These are phyloP conservation scores for Caracal caracal DNA, from an alignment of 2,113 vertebrate genomes.

Conservation along the genomic window DNA sequence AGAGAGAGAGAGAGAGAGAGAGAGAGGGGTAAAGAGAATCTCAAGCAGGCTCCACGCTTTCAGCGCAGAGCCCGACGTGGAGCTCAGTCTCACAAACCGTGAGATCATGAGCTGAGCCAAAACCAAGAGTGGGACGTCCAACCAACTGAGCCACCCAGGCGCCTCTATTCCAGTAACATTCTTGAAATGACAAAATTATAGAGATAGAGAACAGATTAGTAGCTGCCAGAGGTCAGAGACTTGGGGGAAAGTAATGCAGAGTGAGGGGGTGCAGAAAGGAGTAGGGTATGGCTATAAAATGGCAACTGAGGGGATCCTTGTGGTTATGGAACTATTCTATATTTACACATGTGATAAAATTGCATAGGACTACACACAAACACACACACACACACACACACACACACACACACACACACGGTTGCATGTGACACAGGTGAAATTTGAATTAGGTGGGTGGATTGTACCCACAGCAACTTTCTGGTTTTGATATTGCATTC, in stretches of 20 bases:
- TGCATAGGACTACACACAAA: not conserved
- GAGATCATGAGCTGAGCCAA: no score
- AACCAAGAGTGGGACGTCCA: no score
- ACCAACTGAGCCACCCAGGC: no score
- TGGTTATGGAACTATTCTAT: not conserved
- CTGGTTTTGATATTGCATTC: not conserved
- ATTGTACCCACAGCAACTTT: not conserved
- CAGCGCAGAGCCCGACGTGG: no score
- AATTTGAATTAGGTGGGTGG: not conserved
- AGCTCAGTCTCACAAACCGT: no score
- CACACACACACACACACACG: not conserved
- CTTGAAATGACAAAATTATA: constrained; percentile 47
- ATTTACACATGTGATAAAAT: not conserved
- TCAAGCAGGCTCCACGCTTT: no score
- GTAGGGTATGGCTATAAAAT: not conserved
- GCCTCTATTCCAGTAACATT: not conserved
- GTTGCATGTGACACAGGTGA: not conserved
- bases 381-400: not conserved
- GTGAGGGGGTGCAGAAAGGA: not conserved
- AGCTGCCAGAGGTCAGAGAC: constrained; percentile 15
- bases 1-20: no score
- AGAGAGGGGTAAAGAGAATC: no score
- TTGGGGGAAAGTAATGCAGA: not conserved
- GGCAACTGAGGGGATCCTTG: not conserved
- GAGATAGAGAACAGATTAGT: not conserved